Evolutionary conservation across 2,888 invertebrate species (phyloP).

Genomic region (Dendrolimus pini): DNA sequence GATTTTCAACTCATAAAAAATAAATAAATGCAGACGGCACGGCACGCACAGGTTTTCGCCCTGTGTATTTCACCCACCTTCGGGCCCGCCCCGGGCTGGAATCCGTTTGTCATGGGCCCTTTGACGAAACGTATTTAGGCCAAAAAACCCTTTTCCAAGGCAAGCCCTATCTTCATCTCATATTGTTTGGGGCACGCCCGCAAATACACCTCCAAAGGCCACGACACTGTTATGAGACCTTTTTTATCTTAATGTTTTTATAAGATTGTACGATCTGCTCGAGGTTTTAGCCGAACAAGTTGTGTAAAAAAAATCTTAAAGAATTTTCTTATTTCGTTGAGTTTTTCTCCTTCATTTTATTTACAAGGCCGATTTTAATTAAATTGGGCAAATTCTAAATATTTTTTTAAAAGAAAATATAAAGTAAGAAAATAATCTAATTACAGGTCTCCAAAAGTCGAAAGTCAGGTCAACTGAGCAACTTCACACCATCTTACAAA

Average conservation of each 20-base stretch:
- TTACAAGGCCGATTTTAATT: too few species aligned
- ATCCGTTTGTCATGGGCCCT: slow-evolving; percentile 58
- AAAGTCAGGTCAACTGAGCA: too few species aligned
- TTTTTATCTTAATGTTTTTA: slow-evolving; percentile 10
- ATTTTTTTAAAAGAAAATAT: too few species aligned
- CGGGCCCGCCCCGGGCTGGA: slow-evolving; percentile 42
- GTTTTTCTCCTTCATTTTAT: too few species aligned
- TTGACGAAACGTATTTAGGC: slow-evolving; percentile 59
- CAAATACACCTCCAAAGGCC: slow-evolving; percentile 31
- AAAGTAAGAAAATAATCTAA: too few species aligned
- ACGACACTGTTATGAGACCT: slow-evolving; percentile 7
- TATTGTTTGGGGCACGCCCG: slow-evolving; percentile 40
- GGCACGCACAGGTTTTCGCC: neutral
- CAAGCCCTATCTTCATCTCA: slow-evolving; percentile 49
- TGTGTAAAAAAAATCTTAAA: neutral
- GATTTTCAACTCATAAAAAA: too few species aligned
- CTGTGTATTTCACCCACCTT: neutral
- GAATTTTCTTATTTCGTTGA: too few species aligned
- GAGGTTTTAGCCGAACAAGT: neutral
- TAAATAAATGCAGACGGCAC: neutral
- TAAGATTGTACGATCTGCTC: neutral
- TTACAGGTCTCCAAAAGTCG: too few species aligned
- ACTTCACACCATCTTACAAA: too few species aligned
- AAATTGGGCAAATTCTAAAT: too few species aligned
- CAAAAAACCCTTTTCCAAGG: slow-evolving; percentile 41